A percentile compares a stretch with the other conserved stretches of the same genome.
These are phyloP conservation scores for Bedellia somnulentella DNA, from an alignment of 2,888 invertebrate species.

Conservation along the genomic window DNA sequence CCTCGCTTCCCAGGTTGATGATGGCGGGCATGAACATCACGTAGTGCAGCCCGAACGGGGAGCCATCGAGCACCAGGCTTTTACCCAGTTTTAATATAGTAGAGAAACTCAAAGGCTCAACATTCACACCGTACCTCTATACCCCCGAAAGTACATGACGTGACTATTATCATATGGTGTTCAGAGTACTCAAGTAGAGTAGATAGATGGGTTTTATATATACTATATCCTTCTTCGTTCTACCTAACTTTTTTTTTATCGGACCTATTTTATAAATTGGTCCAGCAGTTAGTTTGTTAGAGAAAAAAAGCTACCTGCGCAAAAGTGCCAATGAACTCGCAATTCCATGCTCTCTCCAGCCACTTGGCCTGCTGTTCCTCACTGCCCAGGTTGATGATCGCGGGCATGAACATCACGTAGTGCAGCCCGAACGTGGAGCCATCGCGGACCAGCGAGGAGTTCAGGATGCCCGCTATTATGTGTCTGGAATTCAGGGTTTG, in stretches of 20 bases:
- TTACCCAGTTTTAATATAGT: too few relatives aligned
- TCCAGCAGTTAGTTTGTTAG: too few relatives aligned
- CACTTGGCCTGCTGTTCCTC: constrained; percentile 83
- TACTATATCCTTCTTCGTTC: too few relatives aligned
- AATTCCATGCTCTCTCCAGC: constrained; percentile 76
- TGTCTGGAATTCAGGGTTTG: constrained; percentile 33
- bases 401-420: constrained; percentile 88
- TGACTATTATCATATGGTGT: too few relatives aligned
- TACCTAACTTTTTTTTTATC: too few relatives aligned
- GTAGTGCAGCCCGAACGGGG: constrained; percentile 75
- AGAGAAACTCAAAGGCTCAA: too few relatives aligned
- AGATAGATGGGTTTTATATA: too few relatives aligned
- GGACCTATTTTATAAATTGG: too few relatives aligned
- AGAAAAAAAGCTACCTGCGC: constrained; percentile 66
- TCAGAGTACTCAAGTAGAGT: too few relatives aligned
- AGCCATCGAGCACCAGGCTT: constrained; percentile 65
- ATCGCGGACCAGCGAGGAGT: constrained; percentile 63
- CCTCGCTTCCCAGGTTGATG: constrained; percentile 79
- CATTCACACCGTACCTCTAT: too few relatives aligned
- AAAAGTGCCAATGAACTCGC: constrained; percentile 86
- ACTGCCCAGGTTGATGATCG: constrained; percentile 81
- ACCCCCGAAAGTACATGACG: too few relatives aligned
- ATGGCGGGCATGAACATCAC: constrained; percentile 90
- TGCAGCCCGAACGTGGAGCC: constrained; percentile 74
- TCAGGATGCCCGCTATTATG: constrained; percentile 60